Conservation (phyloP, 2,888 invertebrate genomes). For the Hyposoter dolosus region DNA sequence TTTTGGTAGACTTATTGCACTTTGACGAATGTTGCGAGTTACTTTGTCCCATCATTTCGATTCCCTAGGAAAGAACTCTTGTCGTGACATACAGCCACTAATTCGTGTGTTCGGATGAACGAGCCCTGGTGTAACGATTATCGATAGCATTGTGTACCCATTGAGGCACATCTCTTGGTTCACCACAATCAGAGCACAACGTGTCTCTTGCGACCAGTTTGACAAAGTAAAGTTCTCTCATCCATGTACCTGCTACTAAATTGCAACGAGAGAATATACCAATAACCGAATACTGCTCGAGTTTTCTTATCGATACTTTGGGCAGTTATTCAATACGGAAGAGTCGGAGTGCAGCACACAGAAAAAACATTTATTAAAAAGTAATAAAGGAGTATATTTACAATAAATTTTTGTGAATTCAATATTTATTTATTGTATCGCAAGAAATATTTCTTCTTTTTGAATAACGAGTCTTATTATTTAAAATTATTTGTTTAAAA, state of each 20-base stretch:
- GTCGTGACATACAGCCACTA: not conserved
- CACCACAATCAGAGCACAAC: conserved; percentile 60
- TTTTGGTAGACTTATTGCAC: conserved; percentile 2
- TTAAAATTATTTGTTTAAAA: too few species aligned
- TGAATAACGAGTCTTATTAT: too few species aligned
- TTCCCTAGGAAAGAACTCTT: not conserved
- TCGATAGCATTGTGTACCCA: conserved; percentile 58
- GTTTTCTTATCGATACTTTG: conserved; percentile 3
- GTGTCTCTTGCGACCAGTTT: conserved; percentile 52
- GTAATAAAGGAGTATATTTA: too few species aligned
- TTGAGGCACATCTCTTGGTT: conserved; percentile 57
- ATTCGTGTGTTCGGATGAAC: conserved; percentile 27
- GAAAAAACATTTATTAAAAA: too few species aligned
- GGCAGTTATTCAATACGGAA: not conserved
- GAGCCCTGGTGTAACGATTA: conserved; percentile 60
- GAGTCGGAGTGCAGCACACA: too few species aligned
- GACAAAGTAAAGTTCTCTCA: conserved; percentile 60
- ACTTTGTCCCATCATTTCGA: not conserved
- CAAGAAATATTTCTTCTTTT: too few species aligned
- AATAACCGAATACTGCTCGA: conserved; percentile 12
- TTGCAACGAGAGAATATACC: conserved; percentile 25
- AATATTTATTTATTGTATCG: too few species aligned
- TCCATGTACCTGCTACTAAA: conserved; percentile 27
- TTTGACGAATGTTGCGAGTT: not conserved
- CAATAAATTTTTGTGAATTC: too few species aligned